phyloP scores from a whole-genome alignment of 2,888 invertebrate genomes.

The Zygothrica quintamaculata region DNA sequence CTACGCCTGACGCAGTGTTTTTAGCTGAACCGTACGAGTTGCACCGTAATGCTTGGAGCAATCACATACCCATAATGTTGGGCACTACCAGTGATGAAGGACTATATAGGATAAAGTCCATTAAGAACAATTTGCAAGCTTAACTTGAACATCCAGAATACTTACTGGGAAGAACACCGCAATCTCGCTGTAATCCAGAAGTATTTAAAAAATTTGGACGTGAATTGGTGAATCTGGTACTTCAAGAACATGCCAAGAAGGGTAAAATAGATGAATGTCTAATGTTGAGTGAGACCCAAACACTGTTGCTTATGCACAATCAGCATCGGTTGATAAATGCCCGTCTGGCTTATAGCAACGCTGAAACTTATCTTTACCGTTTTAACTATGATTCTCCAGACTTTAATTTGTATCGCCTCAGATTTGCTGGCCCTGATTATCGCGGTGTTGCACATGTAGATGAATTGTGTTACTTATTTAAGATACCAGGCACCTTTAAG shows the following conservation, averaged over 20 bases:
- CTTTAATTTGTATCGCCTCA: slow-evolving; percentile 79
- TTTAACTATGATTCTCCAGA: slow-evolving; percentile 82
- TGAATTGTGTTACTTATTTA: slow-evolving; percentile 79
- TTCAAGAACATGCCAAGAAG: no score
- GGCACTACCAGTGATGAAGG: slow-evolving; percentile 80
- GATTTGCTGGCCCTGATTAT: slow-evolving; percentile 55
- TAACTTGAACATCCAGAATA: slow-evolving; percentile 44
- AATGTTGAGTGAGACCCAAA: slow-evolving; percentile 53
- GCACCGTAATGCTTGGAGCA: slow-evolving; percentile 77
- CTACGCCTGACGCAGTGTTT: slow-evolving; percentile 63
- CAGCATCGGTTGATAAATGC: slow-evolving; percentile 69
- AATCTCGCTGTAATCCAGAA: no score
- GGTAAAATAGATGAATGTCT: no score
- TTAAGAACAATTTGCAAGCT: no score
- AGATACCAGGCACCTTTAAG: slow-evolving; percentile 57
- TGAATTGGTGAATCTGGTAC: no score
- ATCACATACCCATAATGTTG: slow-evolving; percentile 78
- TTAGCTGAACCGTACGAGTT: slow-evolving; percentile 69
- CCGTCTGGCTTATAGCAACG: slow-evolving; percentile 64
- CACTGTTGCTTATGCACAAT: slow-evolving; percentile 72
- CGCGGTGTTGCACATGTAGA: slow-evolving; percentile 77
- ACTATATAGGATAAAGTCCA: fast-evolving
- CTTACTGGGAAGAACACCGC: no score
- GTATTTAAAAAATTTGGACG: no score
- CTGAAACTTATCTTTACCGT: slow-evolving; percentile 80